Base-by-base conservation (phyloP, 1,140 invertebrate species). In the Sweltsa coloradensis region DNA sequence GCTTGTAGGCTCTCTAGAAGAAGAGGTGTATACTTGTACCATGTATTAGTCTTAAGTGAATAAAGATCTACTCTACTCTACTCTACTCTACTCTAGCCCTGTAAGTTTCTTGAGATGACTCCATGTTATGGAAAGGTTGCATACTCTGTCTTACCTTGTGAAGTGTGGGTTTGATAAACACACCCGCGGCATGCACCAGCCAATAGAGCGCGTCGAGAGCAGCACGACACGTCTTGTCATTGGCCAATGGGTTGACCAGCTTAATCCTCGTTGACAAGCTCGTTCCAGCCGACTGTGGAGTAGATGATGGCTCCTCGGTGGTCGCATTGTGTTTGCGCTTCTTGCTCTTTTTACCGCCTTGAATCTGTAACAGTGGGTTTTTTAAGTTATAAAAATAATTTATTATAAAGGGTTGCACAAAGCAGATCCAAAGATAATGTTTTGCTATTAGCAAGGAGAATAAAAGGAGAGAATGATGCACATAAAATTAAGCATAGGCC, bases 141-240 rank as follows among this genome's bases (percentile, higher is more conserved):
- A 41, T n/a, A 7, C 6, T 39, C 11, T 27, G n/a, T n/a, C 7
- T 24, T 45, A 45, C 43, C 14, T 27, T 45, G 26, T 45, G 43
- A 3, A 22, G n/a, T 3, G 14, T 1, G 9, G 18, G 25, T 31
- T 27, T 27, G 3, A 45, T 34, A 22, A 45, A 45, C 5, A 21
- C 2, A 21, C 26, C 43, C 22, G 18, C 23, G 16, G 18, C 7
- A 36, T 34, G 19, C 23, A 45, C 13, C 11, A 45, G 29, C 14
- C 26, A 29, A 7, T 34, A 22, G 22, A 45, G 26, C 14, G 16
- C 18, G 13, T 45, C 5, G 16, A 45, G 27, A 14, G 43, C 27
- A 9, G 43, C 43, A 34, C 14, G 22, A 9, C 43, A 45, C 16
- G 29, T 22, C 18, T 34, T 34, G 23, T 31, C 34, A 22, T 45